phyloP scores from a whole-genome alignment of 1,140 invertebrate genomes.

The Euura lappo region DNA sequence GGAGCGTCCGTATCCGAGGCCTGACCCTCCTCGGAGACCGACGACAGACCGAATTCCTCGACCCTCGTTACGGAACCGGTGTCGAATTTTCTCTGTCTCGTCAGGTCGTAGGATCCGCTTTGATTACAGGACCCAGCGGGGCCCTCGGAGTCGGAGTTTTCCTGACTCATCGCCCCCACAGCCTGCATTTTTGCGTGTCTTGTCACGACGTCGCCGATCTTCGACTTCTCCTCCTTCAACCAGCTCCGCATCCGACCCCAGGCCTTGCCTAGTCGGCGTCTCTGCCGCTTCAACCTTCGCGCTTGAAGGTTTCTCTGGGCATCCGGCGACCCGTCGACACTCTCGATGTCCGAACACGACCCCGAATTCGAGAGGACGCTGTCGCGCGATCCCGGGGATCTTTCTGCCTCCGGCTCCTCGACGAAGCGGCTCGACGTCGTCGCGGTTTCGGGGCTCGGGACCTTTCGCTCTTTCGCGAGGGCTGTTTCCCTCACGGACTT shows the following conservation, averaged over 20 bases:
- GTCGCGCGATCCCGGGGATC: slow-evolving; percentile 20
- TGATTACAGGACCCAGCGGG: slow-evolving; percentile 14
- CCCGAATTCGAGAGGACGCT: slow-evolving; percentile 27
- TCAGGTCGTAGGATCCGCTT: slow-evolving; percentile 49
- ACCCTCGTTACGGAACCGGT: slow-evolving; percentile 41
- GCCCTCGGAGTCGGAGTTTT: slow-evolving; percentile 17
- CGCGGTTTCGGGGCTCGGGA: slow-evolving; percentile 19
- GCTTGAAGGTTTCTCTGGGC: slow-evolving; percentile 14
- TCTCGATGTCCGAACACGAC: slow-evolving; percentile 39
- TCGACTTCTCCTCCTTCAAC: slow-evolving; percentile 59
- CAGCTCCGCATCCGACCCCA: slow-evolving; percentile 62
- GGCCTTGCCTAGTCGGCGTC: slow-evolving; percentile 58
- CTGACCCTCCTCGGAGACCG: slow-evolving; percentile 34
- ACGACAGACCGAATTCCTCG: slow-evolving; percentile 45
- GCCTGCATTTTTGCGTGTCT: slow-evolving; percentile 59
- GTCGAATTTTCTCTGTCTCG: slow-evolving; percentile 34
- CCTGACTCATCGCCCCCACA: slow-evolving; percentile 40
- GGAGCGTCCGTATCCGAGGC: slow-evolving; percentile 20
- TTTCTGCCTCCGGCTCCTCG: not conserved
- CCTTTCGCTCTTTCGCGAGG: not conserved
- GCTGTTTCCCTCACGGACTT: slow-evolving; percentile 3
- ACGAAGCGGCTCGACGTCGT: slow-evolving; percentile 17
- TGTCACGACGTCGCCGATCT: slow-evolving; percentile 58
- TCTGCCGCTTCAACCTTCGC: slow-evolving; percentile 48
- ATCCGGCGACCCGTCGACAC: slow-evolving; percentile 27